Conservation (phyloP, 2,113 vertebrate genomes). For the Azemiops feae region DNA sequence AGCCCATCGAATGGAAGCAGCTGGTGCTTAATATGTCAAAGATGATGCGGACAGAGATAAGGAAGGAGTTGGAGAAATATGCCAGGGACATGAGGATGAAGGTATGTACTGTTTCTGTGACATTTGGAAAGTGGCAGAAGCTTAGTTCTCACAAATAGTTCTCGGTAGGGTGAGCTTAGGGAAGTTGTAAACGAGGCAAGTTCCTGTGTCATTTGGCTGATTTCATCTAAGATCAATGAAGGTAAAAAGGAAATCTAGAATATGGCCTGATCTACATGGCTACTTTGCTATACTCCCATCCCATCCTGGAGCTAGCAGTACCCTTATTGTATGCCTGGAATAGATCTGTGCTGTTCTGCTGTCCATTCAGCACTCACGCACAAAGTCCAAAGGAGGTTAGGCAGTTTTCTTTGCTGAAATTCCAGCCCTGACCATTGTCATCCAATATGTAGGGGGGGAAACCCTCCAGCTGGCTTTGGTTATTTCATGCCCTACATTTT, state of each 20-base stretch:
- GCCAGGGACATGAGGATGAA: constrained; percentile 97
- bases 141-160: not conserved
- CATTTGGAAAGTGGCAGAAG: not conserved
- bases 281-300: not conserved
- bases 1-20: constrained; percentile 95
- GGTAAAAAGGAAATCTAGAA: not conserved
- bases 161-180: not conserved
- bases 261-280: not conserved
- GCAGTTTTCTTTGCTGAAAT: not conserved
- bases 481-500: not conserved
- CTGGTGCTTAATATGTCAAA: constrained; percentile 86
- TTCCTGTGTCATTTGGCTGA: not conserved
- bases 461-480: not conserved
- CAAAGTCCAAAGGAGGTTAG: not conserved
- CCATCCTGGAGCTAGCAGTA: not conserved
- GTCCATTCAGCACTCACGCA: not conserved
- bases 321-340: not conserved
- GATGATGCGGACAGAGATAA: constrained; percentile 84
- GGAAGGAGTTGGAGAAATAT: constrained; percentile 93
- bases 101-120: constrained; percentile 62
- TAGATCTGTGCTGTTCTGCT: not conserved
- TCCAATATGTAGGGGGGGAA: not conserved
- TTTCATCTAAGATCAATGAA: not conserved
- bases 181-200: not conserved
- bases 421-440: not conserved